A percentile compares a stretch with the other conserved stretches of the same genome.
Conservation (phyloP, 64 coral and sea anemone species). For the Acropora tenuis region DNA sequence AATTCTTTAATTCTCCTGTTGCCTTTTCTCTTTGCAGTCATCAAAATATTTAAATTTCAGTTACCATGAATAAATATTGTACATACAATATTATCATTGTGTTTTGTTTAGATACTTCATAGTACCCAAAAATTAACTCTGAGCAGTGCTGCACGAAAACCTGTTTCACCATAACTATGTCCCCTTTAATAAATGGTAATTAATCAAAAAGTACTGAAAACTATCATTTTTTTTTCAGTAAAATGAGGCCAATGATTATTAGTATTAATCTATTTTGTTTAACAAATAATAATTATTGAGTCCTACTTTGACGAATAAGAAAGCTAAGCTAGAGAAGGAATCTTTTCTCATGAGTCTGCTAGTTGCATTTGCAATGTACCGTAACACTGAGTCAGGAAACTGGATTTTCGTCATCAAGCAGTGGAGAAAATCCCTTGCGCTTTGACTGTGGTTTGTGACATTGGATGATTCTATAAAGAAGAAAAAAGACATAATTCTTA, state of each 20-base stretch:
- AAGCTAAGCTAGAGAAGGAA: too few species aligned
- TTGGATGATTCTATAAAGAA: neutral
- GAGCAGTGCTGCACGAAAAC: too few species aligned
- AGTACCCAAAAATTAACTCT: too few species aligned
- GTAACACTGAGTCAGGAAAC: neutral
- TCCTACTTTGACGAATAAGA: too few species aligned
- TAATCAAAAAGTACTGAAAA: neutral
- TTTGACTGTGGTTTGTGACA: neutral
- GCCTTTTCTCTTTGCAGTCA: too few species aligned
- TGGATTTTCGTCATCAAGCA: conserved; percentile 17
- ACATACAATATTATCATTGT: neutral
- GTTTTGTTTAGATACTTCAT: too few species aligned
- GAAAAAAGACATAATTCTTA: neutral
- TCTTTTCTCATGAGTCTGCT: too few species aligned
- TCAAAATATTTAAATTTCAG: neutral
- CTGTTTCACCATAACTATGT: neutral
- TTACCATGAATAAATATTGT: neutral
- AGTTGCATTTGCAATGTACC: too few species aligned
- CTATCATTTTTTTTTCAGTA: neutral
- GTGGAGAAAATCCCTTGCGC: conserved; percentile 15
- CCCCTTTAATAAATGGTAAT: too few species aligned
- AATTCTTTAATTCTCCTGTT: neutral
- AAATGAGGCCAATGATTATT: too few species aligned
- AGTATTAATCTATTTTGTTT: too few species aligned
- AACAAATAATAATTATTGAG: too few species aligned